These are phyloP conservation scores for Aspidapion aeneum DNA, from an alignment of 2,888 invertebrate species.

Conservation along the genomic window DNA sequence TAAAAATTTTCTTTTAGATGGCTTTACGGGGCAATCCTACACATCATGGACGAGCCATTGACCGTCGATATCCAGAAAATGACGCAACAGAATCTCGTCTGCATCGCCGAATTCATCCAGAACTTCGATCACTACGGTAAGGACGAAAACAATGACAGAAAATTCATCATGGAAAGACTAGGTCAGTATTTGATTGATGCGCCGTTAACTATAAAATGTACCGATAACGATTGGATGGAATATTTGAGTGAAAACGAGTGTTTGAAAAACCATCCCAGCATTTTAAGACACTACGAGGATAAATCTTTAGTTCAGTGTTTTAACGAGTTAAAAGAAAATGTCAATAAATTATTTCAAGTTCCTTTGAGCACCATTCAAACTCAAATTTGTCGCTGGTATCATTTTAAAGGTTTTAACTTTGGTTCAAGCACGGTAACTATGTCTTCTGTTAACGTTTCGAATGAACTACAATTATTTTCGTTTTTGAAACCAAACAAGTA, in stretches of 20 bases:
- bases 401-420: slow-evolving; percentile 46
- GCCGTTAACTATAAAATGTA: slow-evolving; percentile 64
- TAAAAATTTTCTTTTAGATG: too few species aligned
- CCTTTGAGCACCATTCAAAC: slow-evolving; percentile 61
- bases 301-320: slow-evolving; percentile 82
- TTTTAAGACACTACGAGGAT: slow-evolving; percentile 71
- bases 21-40: slow-evolving; percentile 84
- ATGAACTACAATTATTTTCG: slow-evolving; percentile 53
- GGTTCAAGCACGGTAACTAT: slow-evolving; percentile 44
- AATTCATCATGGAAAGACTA: slow-evolving; percentile 82
- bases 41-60: slow-evolving; percentile 78
- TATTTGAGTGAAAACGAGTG: slow-evolving; percentile 73
- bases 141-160: slow-evolving; percentile 37
- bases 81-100: slow-evolving; percentile 82
- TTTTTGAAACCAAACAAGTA: slow-evolving; percentile 50
- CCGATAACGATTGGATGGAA: slow-evolving; percentile 74
- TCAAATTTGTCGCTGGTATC: slow-evolving; percentile 56
- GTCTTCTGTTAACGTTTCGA: slow-evolving; percentile 52
- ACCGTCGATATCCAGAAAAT: slow-evolving; percentile 80
- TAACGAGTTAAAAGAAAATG: slow-evolving; percentile 61
- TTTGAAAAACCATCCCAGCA: slow-evolving; percentile 63
- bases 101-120: slow-evolving; percentile 86
- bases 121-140: slow-evolving; percentile 61
- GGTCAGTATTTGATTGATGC: slow-evolving; percentile 86
- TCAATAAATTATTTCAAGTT: slow-evolving; percentile 66